Evolutionary conservation across 2,113 vertebrate species (phyloP).

Genomic region (Corapipo altera): DNA sequence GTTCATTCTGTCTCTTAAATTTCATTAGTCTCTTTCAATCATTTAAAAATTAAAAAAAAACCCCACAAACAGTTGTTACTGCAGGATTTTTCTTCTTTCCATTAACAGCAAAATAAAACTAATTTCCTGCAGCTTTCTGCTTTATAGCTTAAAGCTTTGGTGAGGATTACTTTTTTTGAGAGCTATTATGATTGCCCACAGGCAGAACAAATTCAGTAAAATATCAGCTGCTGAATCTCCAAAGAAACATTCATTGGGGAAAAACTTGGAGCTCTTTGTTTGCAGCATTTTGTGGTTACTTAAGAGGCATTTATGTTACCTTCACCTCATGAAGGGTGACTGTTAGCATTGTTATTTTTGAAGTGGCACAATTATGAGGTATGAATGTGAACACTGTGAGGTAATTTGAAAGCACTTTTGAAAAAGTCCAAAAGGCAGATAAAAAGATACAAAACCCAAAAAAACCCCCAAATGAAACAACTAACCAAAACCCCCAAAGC

Average conservation of each 20-base stretch:
- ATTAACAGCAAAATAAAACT: slow-evolving; percentile 41
- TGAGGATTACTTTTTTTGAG: slow-evolving; percentile 40
- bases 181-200: slow-evolving; percentile 24
- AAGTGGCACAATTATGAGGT: not conserved
- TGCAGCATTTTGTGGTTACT: not conserved
- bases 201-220: slow-evolving; percentile 33
- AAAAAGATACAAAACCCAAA: not conserved
- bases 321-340: not conserved
- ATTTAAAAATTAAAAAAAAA: not conserved
- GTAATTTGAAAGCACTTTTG: not conserved
- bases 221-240: slow-evolving; percentile 1
- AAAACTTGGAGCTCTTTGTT: not conserved
- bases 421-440: not conserved
- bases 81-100: not conserved
- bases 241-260: not conserved
- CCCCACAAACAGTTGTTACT: not conserved
- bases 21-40: slow-evolving; percentile 27
- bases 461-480: too few species aligned
- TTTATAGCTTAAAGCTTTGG: slow-evolving; percentile 30
- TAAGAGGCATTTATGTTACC: not conserved
- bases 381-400: not conserved
- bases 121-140: slow-evolving; percentile 46
- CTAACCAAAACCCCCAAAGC: not conserved
- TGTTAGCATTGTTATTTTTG: not conserved
- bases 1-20: not conserved